A percentile compares a stretch with the other conserved stretches of the same genome.
phyloP scores from a whole-genome alignment of 2,113 vertebrate genomes.

The Mesitornis unicolor region DNA sequence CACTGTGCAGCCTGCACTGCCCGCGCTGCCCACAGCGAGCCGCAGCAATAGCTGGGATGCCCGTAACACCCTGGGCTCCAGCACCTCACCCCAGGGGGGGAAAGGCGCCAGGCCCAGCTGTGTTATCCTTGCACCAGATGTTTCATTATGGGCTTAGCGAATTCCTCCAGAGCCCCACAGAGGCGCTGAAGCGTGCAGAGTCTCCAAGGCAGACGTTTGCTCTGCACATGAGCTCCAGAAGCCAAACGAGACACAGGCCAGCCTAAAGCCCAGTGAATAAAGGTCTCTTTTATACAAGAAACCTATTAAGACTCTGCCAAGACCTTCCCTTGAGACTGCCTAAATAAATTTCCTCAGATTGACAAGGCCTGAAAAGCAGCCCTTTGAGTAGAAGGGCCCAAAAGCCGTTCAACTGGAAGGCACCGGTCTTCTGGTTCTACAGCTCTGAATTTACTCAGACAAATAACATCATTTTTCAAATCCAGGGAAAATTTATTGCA shows the following conservation, averaged over 20 bases:
- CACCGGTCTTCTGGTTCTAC: not conserved
- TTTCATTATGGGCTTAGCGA: not conserved
- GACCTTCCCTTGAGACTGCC: not conserved
- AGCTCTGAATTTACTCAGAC: not conserved
- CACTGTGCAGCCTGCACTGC: not conserved
- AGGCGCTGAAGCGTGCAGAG: not conserved
- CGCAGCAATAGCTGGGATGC: not conserved
- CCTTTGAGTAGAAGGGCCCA: not conserved
- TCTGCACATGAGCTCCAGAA: not conserved
- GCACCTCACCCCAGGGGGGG: accelerated
- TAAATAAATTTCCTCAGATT: not conserved
- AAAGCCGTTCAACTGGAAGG: not conserved
- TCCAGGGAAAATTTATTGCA: not conserved
- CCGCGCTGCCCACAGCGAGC: not conserved
- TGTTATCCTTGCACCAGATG: not conserved
- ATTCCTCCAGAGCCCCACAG: not conserved
- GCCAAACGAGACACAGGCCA: not conserved
- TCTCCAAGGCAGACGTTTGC: not conserved
- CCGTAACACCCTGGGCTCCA: accelerated
- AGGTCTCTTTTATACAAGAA: not conserved
- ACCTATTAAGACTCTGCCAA: not conserved
- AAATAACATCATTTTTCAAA: not conserved
- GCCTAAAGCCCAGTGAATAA: not conserved
- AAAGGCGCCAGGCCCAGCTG: not conserved
- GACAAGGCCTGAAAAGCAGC: not conserved